phyloP scores from a whole-genome alignment of 2,113 vertebrate genomes.

The Eonycteris spelaea region DNA sequence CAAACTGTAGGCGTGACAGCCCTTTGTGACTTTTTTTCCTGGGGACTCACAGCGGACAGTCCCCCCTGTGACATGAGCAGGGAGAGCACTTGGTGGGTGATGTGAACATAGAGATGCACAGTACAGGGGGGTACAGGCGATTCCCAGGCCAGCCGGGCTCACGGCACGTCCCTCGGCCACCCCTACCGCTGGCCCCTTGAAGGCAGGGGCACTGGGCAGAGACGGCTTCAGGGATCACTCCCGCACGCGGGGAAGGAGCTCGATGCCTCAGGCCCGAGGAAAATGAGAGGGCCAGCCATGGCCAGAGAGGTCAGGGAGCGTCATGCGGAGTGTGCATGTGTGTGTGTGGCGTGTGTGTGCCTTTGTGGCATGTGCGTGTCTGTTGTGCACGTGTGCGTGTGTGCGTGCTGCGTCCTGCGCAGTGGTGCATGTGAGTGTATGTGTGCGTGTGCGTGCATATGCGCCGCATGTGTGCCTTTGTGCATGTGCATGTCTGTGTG shows the following conservation, averaged over 20 bases:
- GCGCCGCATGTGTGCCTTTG: too few species aligned
- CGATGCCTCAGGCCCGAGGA: neutral
- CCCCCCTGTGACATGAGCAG: neutral
- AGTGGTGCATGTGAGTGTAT: too few species aligned
- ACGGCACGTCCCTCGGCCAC: neutral
- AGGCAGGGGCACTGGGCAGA: neutral
- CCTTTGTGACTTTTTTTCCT: neutral
- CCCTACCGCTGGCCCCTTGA: rapidly evolving
- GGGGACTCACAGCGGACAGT: neutral
- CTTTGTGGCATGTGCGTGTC: too few species aligned
- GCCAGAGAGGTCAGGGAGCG: neutral
- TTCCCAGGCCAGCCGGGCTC: neutral
- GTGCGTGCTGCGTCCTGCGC: too few species aligned
- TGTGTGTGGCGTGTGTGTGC: neutral
- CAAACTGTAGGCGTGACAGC: rapidly evolving
- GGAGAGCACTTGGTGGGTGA: neutral
- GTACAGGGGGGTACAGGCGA: too few species aligned
- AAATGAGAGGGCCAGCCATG: neutral
- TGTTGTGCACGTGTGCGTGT: neutral
- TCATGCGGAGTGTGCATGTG: too few species aligned
- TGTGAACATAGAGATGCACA: rapidly evolving
- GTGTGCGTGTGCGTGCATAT: neutral
- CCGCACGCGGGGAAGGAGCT: neutral
- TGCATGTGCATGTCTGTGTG: too few species aligned
- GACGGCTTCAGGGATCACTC: neutral